Evolutionary conservation across 1,140 invertebrate genomes (phyloP), one percentile per base, ranked within the genome.

Genomic region (Brachionus plicatilis): DNA sequence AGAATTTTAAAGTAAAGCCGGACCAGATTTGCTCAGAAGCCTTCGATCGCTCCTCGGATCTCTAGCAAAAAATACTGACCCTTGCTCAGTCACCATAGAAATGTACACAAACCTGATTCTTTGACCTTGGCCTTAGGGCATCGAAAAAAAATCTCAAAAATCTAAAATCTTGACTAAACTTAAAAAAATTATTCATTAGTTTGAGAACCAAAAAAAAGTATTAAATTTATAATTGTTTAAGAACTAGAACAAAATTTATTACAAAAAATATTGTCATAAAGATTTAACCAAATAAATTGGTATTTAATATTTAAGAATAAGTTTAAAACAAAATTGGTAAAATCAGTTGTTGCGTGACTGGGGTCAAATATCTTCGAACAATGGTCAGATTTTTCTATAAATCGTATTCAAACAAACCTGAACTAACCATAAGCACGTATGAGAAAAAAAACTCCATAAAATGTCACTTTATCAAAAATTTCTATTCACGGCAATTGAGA

Each of bases 351-450:
- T 60, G 53, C 53, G 53, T 60, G 53, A 60, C 53, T 60, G 20
- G 53, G 53, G 53, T 60, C 53, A 60, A 60, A 60, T 60, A 60
- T 60, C 53, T 60, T 60, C 53, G 53, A 60, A 60, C 53, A 60
- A 60, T 60, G 53, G 20, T 60, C 53, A 60, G 53, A 60, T 60
- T 60, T 60, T 37, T 60, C 2, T 60, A 24, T 60, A 60, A 60
- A 60, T 60, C 53, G 53, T 60, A 60, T 68, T 68, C 27, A 68
- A 68, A 68, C 66, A 68, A 60, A 60, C 20, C 53, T 60, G 53
- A 60, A 20, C 53, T 20, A 60, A 14, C 3, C 17, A 60, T 60
- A 72, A 43, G 68, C 68, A 72, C 68, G 68, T 72, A 72, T 72
- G 68, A 41, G 68, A 72, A 72, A 72, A 72, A 43, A 47, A 72